These are phyloP conservation scores for Drosophila greeni DNA, from an alignment of 2,888 invertebrate species.

Conservation along the genomic window DNA sequence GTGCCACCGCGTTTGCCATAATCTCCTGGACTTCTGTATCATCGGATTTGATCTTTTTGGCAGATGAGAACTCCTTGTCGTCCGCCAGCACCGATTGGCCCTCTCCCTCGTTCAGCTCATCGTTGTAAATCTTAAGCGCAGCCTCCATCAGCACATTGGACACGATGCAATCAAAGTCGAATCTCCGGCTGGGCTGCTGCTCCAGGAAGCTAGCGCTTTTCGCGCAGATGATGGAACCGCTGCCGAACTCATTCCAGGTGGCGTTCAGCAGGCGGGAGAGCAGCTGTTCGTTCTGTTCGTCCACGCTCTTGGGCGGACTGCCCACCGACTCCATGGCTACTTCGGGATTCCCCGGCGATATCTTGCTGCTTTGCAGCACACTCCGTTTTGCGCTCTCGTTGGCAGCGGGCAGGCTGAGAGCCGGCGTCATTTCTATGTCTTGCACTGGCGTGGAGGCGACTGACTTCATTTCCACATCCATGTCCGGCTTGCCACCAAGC, in stretches of 20 bases:
- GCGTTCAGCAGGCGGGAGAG: slow-evolving; percentile 86
- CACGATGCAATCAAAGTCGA: slow-evolving; percentile 80
- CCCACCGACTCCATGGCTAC: background rate
- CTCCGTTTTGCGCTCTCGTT: slow-evolving; percentile 12
- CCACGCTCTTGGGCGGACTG: slow-evolving; percentile 59
- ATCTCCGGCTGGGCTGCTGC: slow-evolving; percentile 79
- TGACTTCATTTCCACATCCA: slow-evolving; percentile 75
- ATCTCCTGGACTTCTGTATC: slow-evolving; percentile 79
- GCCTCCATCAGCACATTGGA: slow-evolving; percentile 81
- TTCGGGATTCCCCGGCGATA: slow-evolving; percentile 6
- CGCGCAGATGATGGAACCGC: slow-evolving; percentile 81
- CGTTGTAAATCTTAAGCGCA: slow-evolving; percentile 78
- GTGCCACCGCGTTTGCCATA: slow-evolving; percentile 70
- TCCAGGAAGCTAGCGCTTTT: slow-evolving; percentile 81
- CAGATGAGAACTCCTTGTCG: slow-evolving; percentile 76
- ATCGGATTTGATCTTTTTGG: slow-evolving; percentile 79
- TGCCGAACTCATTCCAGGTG: slow-evolving; percentile 84
- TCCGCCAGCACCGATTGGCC: slow-evolving; percentile 31
- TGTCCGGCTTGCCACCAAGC: slow-evolving; percentile 36
- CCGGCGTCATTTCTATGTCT: slow-evolving; percentile 80
- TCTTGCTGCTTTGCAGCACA: slow-evolving; percentile 12
- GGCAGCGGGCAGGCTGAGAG: slow-evolving; percentile 19
- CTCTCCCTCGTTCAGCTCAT: slow-evolving; percentile 59
- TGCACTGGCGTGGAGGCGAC: slow-evolving; percentile 62
- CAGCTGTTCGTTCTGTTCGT: slow-evolving; percentile 80